phyloP scores from a whole-genome alignment of 2,113 vertebrate species.

The Alectura lathami region DNA sequence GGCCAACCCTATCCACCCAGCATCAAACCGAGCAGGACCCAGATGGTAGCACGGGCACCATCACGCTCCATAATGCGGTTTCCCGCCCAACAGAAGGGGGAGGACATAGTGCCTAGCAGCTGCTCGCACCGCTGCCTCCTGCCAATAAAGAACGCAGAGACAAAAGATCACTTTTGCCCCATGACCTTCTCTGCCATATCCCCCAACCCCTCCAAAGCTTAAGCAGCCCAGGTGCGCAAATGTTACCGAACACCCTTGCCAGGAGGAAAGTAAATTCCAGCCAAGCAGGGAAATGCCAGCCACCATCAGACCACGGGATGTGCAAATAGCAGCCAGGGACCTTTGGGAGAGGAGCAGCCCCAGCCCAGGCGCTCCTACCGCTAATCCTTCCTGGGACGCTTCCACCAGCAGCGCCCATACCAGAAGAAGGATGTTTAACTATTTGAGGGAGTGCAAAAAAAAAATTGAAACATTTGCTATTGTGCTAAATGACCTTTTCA shows the following conservation, averaged over 20 bases:
- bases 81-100: background rate
- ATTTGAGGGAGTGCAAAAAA: background rate
- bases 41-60: background rate
- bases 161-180: background rate
- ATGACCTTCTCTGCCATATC: slow-evolving; percentile 33
- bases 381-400: slow-evolving; percentile 43
- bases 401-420: background rate
- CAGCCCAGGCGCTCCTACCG: background rate
- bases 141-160: background rate
- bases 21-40: background rate
- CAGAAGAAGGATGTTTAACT: background rate
- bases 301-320: slow-evolving; percentile 63
- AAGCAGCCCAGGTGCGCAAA: slow-evolving; percentile 79
- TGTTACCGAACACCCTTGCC: slow-evolving; percentile 71
- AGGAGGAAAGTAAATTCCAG: slow-evolving; percentile 76
- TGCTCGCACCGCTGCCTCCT: background rate
- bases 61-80: accelerated
- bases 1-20: background rate
- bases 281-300: slow-evolving; percentile 75
- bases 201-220: slow-evolving; percentile 57
- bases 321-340: slow-evolving; percentile 75
- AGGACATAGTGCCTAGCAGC: background rate
- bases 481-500: slow-evolving; percentile 27
- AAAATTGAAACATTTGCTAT: background rate
- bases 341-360: background rate